phyloP scores from a whole-genome alignment of 2,888 invertebrate species.

The Ennomos fuscantarius region DNA sequence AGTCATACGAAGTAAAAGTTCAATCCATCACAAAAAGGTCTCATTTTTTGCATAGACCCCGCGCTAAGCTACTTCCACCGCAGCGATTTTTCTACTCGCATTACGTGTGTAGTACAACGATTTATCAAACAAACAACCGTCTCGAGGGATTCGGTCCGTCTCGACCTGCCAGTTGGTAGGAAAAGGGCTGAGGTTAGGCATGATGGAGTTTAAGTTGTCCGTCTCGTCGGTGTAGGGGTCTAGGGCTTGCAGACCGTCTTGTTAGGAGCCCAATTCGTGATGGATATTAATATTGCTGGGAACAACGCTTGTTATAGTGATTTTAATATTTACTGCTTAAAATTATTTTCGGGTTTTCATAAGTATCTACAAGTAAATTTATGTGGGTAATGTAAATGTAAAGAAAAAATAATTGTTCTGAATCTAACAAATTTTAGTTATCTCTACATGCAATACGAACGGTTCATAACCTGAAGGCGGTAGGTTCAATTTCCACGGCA shows the following conservation, averaged over 20 bases:
- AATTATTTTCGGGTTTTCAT: too few relatives aligned
- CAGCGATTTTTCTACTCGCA: constrained; percentile 4
- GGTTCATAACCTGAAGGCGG: too few relatives aligned
- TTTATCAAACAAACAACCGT: constrained; percentile 39
- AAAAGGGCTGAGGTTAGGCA: constrained; percentile 27
- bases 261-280: constrained; percentile 6
- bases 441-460: too few relatives aligned
- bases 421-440: too few relatives aligned
- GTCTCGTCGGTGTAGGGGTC: constrained; percentile 19
- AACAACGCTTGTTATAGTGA: too few relatives aligned
- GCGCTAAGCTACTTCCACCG: constrained; percentile 7
- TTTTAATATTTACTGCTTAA: too few relatives aligned
- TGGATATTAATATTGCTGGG: background rate
- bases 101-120: constrained; percentile 24
- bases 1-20: too few relatives aligned
- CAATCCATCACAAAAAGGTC: constrained; percentile 10
- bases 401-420: too few relatives aligned
- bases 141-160: constrained; percentile 32
- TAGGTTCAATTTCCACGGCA: too few relatives aligned
- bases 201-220: constrained; percentile 31
- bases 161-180: constrained; percentile 24
- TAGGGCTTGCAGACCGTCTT: constrained; percentile 2
- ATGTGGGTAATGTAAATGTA: too few relatives aligned
- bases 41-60: constrained; percentile 5
- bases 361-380: too few relatives aligned